A percentile compares a stretch with the other conserved stretches of the same genome.
Conservation (phyloP, 1,140 invertebrate genomes). For the Drosophila insularis region DNA sequence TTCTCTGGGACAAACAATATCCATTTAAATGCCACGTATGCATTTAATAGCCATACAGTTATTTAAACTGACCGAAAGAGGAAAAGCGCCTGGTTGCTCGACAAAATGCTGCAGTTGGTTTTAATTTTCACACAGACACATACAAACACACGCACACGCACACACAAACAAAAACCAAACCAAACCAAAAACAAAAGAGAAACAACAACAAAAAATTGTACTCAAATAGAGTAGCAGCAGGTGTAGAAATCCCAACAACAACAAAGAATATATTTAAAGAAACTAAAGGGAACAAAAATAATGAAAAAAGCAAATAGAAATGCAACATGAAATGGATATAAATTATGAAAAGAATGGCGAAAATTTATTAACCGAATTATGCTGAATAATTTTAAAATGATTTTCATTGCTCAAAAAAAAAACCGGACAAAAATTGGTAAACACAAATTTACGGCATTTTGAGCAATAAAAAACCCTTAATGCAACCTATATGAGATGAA, state of each 20-base stretch:
- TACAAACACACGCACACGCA: conserved; percentile 32
- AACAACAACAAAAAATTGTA: not conserved
- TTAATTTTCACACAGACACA: conserved; percentile 42
- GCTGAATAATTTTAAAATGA: conserved; percentile 1
- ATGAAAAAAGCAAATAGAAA: conserved; percentile 8
- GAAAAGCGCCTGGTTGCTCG: conserved; percentile 9
- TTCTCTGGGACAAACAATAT: conserved; percentile 14
- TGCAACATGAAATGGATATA: conserved; percentile 7
- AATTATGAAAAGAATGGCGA: conserved; percentile 6
- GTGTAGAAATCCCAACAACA: conserved; percentile 11
- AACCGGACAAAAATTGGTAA: not conserved
- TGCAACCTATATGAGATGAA: not conserved
- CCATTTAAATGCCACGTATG: conserved; percentile 24
- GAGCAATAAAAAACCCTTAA: not conserved
- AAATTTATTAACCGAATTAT: conserved; percentile 26
- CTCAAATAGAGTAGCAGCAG: conserved; percentile 8
- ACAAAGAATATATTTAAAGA: not conserved
- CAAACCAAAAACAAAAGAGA: not conserved
- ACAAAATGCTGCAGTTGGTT: conserved; percentile 22
- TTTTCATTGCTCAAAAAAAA: not conserved
- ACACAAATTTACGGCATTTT: not conserved
- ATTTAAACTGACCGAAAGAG: conserved; percentile 11
- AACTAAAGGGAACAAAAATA: not conserved
- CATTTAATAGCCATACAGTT: conserved; percentile 20
- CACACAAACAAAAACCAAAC: conserved; percentile 7